A percentile compares a stretch with the other conserved stretches of the same genome.
These are phyloP conservation scores for Buphagus erythrorhynchus DNA, from an alignment of 2,797 vertebrate species.

Conservation along the genomic window DNA sequence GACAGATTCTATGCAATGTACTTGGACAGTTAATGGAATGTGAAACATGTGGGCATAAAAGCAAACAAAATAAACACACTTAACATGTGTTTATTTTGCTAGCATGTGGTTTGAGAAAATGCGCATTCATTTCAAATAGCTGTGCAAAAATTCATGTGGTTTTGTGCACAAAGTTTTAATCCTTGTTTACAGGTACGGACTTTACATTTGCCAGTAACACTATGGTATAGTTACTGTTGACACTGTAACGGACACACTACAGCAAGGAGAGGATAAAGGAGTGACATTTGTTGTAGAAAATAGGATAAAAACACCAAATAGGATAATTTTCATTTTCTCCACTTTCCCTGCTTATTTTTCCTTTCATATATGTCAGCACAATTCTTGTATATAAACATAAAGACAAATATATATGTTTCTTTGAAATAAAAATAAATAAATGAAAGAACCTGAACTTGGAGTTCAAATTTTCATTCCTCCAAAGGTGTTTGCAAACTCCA, in stretches of 20 bases:
- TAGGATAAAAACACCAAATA: background rate
- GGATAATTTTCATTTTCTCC: background rate
- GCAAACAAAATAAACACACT: background rate
- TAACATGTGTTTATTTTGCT: background rate
- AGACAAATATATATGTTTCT: background rate
- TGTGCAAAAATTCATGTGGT: background rate
- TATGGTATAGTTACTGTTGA: background rate
- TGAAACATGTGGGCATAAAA: background rate
- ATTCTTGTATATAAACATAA: background rate
- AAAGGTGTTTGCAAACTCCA: background rate
- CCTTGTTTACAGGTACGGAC: background rate
- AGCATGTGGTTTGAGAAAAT: background rate
- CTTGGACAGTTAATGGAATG: background rate
- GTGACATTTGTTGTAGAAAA: background rate
- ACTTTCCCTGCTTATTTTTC: background rate
- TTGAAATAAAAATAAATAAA: background rate
- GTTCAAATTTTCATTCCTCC: background rate
- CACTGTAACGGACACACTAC: background rate
- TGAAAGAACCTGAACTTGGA: background rate
- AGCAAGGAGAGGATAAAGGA: background rate
- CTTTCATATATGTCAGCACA: fast-evolving
- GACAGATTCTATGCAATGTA: background rate
- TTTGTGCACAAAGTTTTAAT: background rate
- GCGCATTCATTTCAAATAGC: background rate
- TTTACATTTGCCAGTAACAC: background rate